Percentiles rank a stretch among this genome's conserved stretches.
Conservation (phyloP, 2,113 vertebrate species). For the Notiomystis cincta region DNA sequence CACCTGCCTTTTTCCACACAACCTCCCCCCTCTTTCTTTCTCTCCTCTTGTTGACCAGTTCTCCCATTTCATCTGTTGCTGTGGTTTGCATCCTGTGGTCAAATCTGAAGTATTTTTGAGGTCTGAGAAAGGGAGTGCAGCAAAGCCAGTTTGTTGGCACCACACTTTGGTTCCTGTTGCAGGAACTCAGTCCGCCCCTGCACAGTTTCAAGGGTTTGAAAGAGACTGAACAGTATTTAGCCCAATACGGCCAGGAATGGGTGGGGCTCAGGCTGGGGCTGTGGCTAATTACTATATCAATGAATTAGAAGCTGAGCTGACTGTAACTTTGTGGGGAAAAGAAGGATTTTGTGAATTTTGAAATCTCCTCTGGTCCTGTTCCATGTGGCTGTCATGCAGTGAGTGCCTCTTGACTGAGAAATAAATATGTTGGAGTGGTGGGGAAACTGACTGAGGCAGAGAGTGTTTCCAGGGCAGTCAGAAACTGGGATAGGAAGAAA, state of each 20-base stretch:
- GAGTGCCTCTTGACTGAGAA: neutral
- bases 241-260: rapidly evolving
- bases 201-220: neutral
- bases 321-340: neutral
- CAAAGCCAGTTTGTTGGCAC: neutral
- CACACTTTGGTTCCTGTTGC: neutral
- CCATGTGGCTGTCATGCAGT: neutral
- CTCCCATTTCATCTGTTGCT: neutral
- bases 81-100: neutral
- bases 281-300: neutral
- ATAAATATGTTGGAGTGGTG: neutral
- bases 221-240: neutral
- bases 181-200: neutral
- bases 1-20: neutral
- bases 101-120: neutral
- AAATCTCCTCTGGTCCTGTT: neutral
- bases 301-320: neutral
- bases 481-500: neutral
- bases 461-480: neutral
- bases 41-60: neutral
- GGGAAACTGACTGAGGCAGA: neutral
- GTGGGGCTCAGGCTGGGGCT: neutral
- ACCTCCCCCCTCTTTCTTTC: neutral
- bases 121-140: slow-evolving; percentile 4
- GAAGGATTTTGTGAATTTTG: neutral